These are phyloP conservation scores for Furcifer pardalis DNA, from an alignment of 2,797 vertebrate genomes.

Conservation along the genomic window DNA sequence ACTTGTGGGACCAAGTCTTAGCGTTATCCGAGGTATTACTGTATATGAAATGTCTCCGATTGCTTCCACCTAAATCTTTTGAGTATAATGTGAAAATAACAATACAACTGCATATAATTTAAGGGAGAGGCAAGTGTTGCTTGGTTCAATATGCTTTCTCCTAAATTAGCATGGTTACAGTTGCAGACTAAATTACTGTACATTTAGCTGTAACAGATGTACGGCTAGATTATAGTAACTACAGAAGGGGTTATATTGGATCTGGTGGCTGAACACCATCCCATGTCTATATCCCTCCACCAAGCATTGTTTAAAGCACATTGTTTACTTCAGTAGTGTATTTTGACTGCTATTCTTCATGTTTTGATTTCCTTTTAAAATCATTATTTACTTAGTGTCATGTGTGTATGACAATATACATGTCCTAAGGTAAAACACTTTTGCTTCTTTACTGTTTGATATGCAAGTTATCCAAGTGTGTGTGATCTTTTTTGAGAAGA, in stretches of 20 bases:
- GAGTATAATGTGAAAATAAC: not conserved
- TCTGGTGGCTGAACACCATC: not conserved
- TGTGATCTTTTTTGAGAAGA: constrained; percentile 39
- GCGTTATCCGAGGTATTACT: no score
- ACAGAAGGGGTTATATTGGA: not conserved
- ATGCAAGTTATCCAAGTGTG: constrained; percentile 15
- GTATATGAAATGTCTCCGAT: not conserved
- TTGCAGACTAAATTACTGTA: not conserved
- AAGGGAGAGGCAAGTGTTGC: not conserved
- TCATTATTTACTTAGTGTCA: not conserved
- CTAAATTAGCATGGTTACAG: not conserved
- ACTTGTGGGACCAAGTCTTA: no score
- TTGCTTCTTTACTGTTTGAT: constrained; percentile 20
- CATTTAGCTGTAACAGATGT: not conserved
- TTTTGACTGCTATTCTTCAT: constrained; percentile 30
- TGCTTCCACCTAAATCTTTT: not conserved
- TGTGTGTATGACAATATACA: constrained; percentile 38
- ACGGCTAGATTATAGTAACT: not conserved
- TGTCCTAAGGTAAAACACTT: constrained; percentile 33
- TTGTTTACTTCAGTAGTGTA: not conserved
- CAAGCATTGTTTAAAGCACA: not conserved
- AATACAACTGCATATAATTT: not conserved
- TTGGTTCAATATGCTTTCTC: not conserved
- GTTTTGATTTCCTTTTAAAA: constrained; percentile 29
- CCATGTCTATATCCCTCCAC: not conserved